phyloP scores from a whole-genome alignment of 1,140 invertebrate species.

The Battus philenor region DNA sequence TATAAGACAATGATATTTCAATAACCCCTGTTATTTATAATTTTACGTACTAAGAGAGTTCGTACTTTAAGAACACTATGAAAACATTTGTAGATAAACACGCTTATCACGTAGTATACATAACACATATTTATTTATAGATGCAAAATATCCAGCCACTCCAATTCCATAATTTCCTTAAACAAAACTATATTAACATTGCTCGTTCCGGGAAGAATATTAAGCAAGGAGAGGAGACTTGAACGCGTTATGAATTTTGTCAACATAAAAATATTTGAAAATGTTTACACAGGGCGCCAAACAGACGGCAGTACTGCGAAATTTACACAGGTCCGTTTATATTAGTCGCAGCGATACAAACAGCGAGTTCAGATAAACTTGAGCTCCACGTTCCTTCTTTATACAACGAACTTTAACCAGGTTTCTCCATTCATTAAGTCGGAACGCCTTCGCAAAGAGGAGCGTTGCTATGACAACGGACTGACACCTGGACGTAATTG shows the following conservation, averaged over 20 bases:
- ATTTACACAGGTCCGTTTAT: background rate
- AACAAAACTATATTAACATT: constrained; percentile 5
- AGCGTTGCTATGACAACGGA: constrained; percentile 31
- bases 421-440: constrained; percentile 23
- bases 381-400: constrained; percentile 9
- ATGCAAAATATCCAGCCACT: background rate
- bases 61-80: no score
- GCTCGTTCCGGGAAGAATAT: constrained; percentile 1
- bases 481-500: constrained; percentile 44
- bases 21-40: no score
- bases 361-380: background rate
- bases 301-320: constrained; percentile 6
- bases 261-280: constrained; percentile 15
- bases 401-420: constrained; percentile 17
- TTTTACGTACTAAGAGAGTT: no score
- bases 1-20: no score
- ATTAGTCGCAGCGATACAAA: background rate
- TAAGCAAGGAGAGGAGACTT: constrained; percentile 9
- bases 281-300: constrained; percentile 7
- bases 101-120: background rate
- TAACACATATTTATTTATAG: constrained; percentile 1
- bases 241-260: constrained; percentile 10
- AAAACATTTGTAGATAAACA: no score
- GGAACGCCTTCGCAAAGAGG: constrained; percentile 22
- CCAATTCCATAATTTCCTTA: constrained; percentile 5